These are phyloP conservation scores for Aethes cnicana DNA, from an alignment of 2,888 invertebrate genomes.

Conservation along the genomic window DNA sequence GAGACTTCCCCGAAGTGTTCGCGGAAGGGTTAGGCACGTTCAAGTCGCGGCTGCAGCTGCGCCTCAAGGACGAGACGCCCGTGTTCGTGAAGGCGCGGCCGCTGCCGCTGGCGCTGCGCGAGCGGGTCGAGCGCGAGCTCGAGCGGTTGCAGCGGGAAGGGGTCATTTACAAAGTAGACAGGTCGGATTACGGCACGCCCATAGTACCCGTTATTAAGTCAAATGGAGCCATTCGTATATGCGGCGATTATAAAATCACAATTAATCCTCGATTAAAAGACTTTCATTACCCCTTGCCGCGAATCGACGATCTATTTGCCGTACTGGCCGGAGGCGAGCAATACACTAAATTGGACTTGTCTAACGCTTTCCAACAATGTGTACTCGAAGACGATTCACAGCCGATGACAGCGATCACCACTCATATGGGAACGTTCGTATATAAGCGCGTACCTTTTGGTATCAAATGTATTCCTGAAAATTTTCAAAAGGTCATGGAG, in stretches of 20 bases:
- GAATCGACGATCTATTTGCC: conserved; percentile 29
- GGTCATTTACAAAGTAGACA: conserved; percentile 8
- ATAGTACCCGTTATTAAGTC: conserved; percentile 1
- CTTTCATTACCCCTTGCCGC: conserved; percentile 30
- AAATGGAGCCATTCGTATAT: conserved; percentile 24
- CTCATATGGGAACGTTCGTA: conserved; percentile 15
- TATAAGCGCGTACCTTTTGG: conserved; percentile 13
- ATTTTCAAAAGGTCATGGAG: conserved; percentile 30
- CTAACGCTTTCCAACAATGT: conserved; percentile 13
- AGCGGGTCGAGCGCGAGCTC: conserved; percentile 3
- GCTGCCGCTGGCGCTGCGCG: conserved; percentile 3
- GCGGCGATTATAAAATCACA: conserved; percentile 26
- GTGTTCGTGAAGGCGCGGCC: conserved; percentile 11
- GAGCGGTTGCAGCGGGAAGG: background rate
- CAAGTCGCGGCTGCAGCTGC: background rate
- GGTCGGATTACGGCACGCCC: background rate
- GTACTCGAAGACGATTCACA: background rate
- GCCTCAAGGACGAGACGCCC: conserved; percentile 4
- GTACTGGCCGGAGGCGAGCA: conserved; percentile 10
- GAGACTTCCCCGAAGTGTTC: conserved; percentile 17
- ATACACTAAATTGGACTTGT: conserved; percentile 5
- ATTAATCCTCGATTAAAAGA: conserved; percentile 22
- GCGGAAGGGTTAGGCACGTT: background rate
- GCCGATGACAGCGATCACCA: conserved; percentile 15
- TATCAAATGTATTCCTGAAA: conserved; percentile 32